Conservation (phyloP, 2,113 vertebrate genomes). For the Seriola rivoliana region DNA sequence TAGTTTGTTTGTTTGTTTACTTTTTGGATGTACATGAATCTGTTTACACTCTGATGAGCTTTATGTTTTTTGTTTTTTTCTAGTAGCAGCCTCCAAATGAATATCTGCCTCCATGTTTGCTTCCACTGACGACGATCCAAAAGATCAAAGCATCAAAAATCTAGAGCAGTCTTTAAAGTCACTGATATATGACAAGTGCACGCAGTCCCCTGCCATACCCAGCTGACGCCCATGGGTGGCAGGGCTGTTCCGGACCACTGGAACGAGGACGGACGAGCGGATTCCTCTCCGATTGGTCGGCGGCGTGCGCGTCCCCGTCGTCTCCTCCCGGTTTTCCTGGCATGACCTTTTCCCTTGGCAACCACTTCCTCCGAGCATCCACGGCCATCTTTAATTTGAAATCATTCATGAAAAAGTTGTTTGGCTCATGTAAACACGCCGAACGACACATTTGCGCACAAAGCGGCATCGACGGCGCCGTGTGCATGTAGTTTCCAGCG, state of each 20-base stretch:
- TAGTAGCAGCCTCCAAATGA: not conserved
- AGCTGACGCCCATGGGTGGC: constrained; percentile 70
- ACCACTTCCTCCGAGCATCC: constrained; percentile 87
- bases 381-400: constrained; percentile 87
- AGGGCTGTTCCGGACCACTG: constrained; percentile 54
- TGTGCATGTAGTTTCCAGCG: constrained; percentile 48
- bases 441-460: constrained; percentile 39
- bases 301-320: constrained; percentile 71
- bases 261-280: constrained; percentile 53
- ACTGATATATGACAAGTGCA: not conserved
- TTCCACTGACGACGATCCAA: not conserved
- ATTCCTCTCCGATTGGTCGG: constrained; percentile 76
- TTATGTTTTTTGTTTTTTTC: not conserved
- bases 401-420: constrained; percentile 84
- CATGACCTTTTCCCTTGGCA: constrained; percentile 87
- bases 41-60: not conserved
- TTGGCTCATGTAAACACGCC: constrained; percentile 67
- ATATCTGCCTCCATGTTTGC: not conserved
- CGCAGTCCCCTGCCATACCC: constrained; percentile 51
- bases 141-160: not conserved
- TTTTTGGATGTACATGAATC: no score
- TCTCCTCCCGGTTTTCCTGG: constrained; percentile 82
- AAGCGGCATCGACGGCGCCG: constrained; percentile 40
- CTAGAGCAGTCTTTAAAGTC: not conserved
- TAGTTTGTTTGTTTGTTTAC: not conserved